phyloP scores from a whole-genome alignment of 2,113 vertebrate species.

The Typhlomys cinereus region DNA sequence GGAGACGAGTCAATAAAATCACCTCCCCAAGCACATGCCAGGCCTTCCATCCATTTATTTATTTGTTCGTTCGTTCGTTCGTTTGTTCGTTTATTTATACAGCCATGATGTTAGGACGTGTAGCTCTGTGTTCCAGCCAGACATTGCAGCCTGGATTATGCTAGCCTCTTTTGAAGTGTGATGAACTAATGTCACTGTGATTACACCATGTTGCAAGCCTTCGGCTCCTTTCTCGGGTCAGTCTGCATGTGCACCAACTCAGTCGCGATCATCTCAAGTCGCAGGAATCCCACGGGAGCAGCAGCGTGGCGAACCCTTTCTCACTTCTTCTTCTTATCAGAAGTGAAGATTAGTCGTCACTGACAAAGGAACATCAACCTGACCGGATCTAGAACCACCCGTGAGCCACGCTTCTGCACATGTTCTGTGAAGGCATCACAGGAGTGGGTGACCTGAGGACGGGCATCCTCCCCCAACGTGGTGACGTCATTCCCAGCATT shows the following conservation, averaged over 20 bases:
- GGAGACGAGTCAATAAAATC: background rate
- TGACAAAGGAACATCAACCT: too few relatives aligned
- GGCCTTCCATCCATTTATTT: too few relatives aligned
- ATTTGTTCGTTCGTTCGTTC: too few relatives aligned
- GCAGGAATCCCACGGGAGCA: background rate
- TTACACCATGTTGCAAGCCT: background rate
- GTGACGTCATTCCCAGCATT: background rate
- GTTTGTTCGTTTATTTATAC: too few relatives aligned
- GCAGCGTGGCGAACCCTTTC: fast-evolving
- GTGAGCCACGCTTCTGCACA: background rate
- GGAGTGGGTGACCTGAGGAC: too few relatives aligned
- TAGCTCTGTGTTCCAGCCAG: background rate
- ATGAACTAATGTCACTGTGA: background rate
- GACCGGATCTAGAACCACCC: background rate
- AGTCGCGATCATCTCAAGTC: background rate
- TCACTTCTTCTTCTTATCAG: background rate
- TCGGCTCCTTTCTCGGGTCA: background rate
- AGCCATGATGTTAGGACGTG: background rate
- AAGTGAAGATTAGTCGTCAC: background rate
- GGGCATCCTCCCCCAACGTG: too few relatives aligned
- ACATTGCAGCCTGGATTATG: background rate
- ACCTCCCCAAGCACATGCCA: background rate
- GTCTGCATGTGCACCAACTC: background rate
- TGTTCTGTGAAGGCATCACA: background rate
- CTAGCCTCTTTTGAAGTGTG: background rate